Base-by-base conservation (phyloP, 1,140 invertebrate genomes). In the Aethina tumida region DNA sequence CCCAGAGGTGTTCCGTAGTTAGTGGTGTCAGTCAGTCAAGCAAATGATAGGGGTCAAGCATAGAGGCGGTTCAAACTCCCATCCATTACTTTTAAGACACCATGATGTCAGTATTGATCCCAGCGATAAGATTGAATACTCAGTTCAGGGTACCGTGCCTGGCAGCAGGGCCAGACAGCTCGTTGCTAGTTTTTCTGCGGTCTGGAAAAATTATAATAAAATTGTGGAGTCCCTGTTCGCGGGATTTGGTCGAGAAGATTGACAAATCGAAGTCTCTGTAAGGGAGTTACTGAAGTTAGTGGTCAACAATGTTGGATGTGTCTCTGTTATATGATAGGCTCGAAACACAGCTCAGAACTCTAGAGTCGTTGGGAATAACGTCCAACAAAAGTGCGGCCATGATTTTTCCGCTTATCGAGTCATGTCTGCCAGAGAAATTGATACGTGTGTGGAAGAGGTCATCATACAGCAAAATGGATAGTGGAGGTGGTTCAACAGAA, bases 371-470 rank as follows among this genome's bases (percentile, higher is more conserved):
- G 1, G 52, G 50, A 3, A 55, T 65, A 8, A 55, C 50, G 1
- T 56, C 43, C 1, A 53, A 60, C 16, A 59, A 59, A 32, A 60
- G 47, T 35, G 51, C 58, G 0, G 48, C 53, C 6, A 56, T 63
- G 42, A 32, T 63, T 1, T 63, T 54, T 32, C 59, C 58, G 0
- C 32, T 63, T 5, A 55, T 64, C 1, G 62, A 65, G 28, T 59
- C 58, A 4, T 52, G 47, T 8, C 34, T 58, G 4, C 51, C 54
- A 2, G 45, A 58, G 22, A 56, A 62, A 10, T 26, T 56, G 9
- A 13, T 61, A 8, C 26, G 45, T 8, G 43, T 51, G 0, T 62
- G 56, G 60, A 46, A 59, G 29, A 44, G 56, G 0, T 39, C 38
- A 6, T n/a, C n/a, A n/a, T n/a, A n/a, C n/a, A n/a, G n/a, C n/a